Evolutionary conservation across 2,797 vertebrate species (phyloP), one percentile per base, ranked within the genome.

Genomic region (Danio tinwini): DNA sequence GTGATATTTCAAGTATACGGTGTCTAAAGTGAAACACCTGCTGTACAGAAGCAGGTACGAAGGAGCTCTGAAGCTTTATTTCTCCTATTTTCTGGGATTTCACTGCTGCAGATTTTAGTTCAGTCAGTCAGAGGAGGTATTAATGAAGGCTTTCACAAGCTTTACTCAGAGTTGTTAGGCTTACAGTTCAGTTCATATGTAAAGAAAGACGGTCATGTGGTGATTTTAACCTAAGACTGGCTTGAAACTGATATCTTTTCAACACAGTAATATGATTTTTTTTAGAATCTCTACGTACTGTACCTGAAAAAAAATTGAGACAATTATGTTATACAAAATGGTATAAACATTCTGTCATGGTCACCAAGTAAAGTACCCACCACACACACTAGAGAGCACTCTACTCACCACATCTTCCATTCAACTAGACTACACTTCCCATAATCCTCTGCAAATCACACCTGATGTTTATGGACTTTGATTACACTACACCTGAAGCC

Each of bases 21-120:
- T 8, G 53, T 42, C 4, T 21, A 42, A 13, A 71, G 50, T 71
- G 39, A 55, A 55, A 55, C 68, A 55, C 37, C 50, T 55, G 50
- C 39, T 9, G 58, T 14, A 37, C 13, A 39, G 13, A 39, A 37
- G 14, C 6, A 16, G 58, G n/a, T 9, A 55, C 45, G 1, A 65
- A 29, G 17, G 4, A 7, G 16, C 21, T 68, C 65, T 68, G 47
- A 50, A 68, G 47, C 5, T 49, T 69, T 69, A 21, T 50, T n/a
- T 68, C 19, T 21, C 45, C 64, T 67, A 47, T 50, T 68, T 21
- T 14, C 44, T 47, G 12, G 17, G 45, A 21, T 67, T 68, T 65
- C 17, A 65, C 62, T 65, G n/a, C 62, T 6, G 29, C 29, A 29
- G 29, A 29, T 3, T 65, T 10, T 11, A 45, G 62, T 65, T 21